Conservation (phyloP, 2,797 vertebrate species). For the Lophotriccus pileatus region DNA sequence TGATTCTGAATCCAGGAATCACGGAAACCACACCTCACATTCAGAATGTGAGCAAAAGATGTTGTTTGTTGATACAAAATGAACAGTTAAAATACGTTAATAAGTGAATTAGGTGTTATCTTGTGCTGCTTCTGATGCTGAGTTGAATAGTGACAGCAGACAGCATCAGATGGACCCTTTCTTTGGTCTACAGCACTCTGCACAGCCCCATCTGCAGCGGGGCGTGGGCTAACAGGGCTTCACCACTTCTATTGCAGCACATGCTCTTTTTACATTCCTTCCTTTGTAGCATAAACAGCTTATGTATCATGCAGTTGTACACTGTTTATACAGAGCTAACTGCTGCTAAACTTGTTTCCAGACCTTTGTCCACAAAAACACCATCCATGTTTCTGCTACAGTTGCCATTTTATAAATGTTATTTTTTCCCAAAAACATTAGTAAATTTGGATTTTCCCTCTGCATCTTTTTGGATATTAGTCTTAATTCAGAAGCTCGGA, state of each 20-base stretch:
- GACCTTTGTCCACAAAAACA: not conserved
- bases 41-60: not conserved
- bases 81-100: not conserved
- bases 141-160: accelerated
- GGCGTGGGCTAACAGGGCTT: not conserved
- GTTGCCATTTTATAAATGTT: not conserved
- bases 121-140: not conserved
- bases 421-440: not conserved
- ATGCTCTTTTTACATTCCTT: not conserved
- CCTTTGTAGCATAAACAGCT: not conserved
- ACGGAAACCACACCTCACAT: not conserved
- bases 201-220: not conserved
- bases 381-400: not conserved
- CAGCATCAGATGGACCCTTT: accelerated
- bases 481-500: not conserved
- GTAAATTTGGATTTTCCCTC: not conserved
- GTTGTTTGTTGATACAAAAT: not conserved
- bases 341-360: not conserved
- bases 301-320: not conserved
- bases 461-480: not conserved
- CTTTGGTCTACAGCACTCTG: not conserved
- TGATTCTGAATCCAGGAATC: not conserved
- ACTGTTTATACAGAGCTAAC: not conserved
- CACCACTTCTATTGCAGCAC: not conserved
- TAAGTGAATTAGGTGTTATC: not conserved